Evolutionary conservation across 2,888 invertebrate genomes (phyloP), one percentile per base, ranked within the genome.

Genomic region (Macrosoma leucophasiata): DNA sequence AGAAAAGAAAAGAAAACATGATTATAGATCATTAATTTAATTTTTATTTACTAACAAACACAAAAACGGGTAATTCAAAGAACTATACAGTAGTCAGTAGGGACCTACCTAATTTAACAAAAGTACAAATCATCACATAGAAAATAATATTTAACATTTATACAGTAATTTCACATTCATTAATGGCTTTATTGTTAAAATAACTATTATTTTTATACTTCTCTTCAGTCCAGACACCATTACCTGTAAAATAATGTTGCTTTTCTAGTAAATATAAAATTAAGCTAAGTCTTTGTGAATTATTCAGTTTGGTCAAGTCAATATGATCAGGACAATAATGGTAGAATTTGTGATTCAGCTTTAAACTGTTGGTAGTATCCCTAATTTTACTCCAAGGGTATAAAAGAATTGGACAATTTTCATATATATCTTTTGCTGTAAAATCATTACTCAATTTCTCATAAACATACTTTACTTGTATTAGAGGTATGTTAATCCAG

Each of bases 381-480:
- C 50, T 63, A 33, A 84, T 62, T 62, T 77, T 79, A 36, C 58
- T 72, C 82, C 77, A 78, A n/a, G 84, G 84, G 50, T 84, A 84
- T 12, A 85, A 41, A 20, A 84, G 47, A 38, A 85, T 64, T 21
- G 65, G 50, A 37, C 78, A 79, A 41, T 85, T 85, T 39, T 73
- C 58, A 64, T 57, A 84, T 29, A 85, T 77, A 37, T 84, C 84
- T 37, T 62, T 43, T 20, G 58, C 32, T 19, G 64, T 53, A 52
- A 69, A 85, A 8, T 67, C 43, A 24, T 24, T 43, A 13, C 58
- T 60, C 39, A 84, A 52, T 46, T 76, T 55, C 21, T 75, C 52
- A 57, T 62, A 65, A 1, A 74, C 72, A 69, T 55, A 63, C 46
- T 67, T 70, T 0, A 78, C 62, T 59, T 82, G 81, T 11, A 79